Base-by-base conservation (phyloP, 2,888 invertebrate species). In the Euzophera pinguis region DNA sequence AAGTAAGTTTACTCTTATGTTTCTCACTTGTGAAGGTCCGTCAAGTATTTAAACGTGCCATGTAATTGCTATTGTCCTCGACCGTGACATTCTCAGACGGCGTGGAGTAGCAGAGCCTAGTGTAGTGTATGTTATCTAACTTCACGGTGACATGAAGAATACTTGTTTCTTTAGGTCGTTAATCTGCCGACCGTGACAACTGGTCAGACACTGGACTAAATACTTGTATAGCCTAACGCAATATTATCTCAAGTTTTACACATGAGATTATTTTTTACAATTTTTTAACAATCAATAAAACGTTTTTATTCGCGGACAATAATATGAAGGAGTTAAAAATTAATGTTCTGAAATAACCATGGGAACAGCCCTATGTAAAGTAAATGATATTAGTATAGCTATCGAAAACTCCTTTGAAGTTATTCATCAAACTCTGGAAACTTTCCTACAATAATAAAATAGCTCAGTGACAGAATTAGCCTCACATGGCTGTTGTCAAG, bases 401-500 rank as follows among this genome's bases (percentile, higher is more conserved):
- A 22, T 22, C 22, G 22, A 5, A 22, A 22, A 22, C 22, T 22
- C 22, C 2, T 5, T 22, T 5, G 32, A n/a, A n/a, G 32, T 32
- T 7, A 38, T 27, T 43, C 9, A 27, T 27, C 10, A 13, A 32
- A 8, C 32, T 14, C 29, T 27, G 7, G 12, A 43, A 29, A 29
- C 8, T 13, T 45, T 45, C 27, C 6, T 12, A 22, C 27, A 29
- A 13, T 13, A 32, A 45, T 16, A 45, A 37, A 27, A 38, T 13
- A 3, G 9, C 7, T 22, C 27, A 43, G 27, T 5, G 35, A 43
- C 51, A 27, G 22, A 43, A 42, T 51, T 51, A 51, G 51, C 17
- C 13, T 51, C 35, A 13, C 43, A 22, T 37, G 34, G 35, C 35
- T 14, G 51, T 51, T 51, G 51, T 43, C 51, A 51, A 43, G 37